These are phyloP conservation scores for Synanthedon andrenaeformis DNA, from an alignment of 2,888 invertebrate genomes.

Conservation along the genomic window DNA sequence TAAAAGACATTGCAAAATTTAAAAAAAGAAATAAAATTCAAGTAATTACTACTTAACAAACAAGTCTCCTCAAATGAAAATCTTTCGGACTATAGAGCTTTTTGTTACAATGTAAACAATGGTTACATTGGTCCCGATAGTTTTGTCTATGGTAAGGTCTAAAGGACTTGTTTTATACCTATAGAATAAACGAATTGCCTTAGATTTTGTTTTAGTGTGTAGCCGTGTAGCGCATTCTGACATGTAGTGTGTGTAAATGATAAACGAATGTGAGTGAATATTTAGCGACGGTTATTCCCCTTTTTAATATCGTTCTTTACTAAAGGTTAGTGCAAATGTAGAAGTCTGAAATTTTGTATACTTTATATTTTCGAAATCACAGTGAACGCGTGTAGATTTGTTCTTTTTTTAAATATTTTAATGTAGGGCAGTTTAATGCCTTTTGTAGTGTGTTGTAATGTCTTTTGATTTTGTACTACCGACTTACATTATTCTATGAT, in stretches of 20 bases:
- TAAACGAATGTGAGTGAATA: neutral
- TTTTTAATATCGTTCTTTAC: slow-evolving; percentile 15
- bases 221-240: neutral
- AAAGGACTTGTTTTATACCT: too few species aligned
- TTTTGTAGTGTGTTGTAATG: slow-evolving; percentile 61
- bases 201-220: neutral
- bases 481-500: slow-evolving; percentile 31
- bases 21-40: too few species aligned
- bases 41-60: too few species aligned
- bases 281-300: slow-evolving; percentile 11
- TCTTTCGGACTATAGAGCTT: too few species aligned
- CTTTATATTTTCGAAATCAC: slow-evolving; percentile 22
- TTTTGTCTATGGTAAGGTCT: too few species aligned
- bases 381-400: slow-evolving; percentile 25
- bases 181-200: too few species aligned
- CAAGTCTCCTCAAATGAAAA: too few species aligned
- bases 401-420: slow-evolving; percentile 24
- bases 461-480: slow-evolving; percentile 44
- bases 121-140: too few species aligned
- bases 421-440: slow-evolving; percentile 35
- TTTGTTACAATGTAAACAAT: too few species aligned
- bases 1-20: too few species aligned
- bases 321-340: neutral
- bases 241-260: neutral
- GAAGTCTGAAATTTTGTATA: slow-evolving; percentile 1